Base-by-base conservation (phyloP, 2,113 vertebrate species). In the Rutilus rutilus region DNA sequence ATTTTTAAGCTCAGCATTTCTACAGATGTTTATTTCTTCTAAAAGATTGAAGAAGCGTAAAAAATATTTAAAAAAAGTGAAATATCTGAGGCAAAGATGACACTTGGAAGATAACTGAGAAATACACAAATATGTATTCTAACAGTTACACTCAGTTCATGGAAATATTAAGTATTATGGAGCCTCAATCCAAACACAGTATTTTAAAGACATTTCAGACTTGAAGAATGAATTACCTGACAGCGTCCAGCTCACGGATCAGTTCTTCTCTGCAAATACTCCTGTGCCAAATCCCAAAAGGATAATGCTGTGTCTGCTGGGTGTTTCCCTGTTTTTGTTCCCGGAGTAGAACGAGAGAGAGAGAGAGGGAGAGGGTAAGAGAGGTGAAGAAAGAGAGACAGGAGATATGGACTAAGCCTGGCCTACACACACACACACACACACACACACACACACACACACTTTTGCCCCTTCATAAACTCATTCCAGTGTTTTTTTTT, bases 341-440 rank as follows among this genome's bases (percentile, higher is more conserved):
- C 39, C 5, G n/a, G 25, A 33, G 54, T 0, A 25, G 39, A 75
- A 33, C 8, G 17, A 74, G 25, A 64, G 25, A 27, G 6, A 47
- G 11, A 62, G 27, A 23, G 12, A 33, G 12, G 17, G 54, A 23
- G 45, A 54, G 27, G 25, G 27, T 36, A 8, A 42, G 60, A 67
- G 30, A 69, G 17, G 45, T 15, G 12, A 39, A n/a, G 17, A 73
- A 39, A n/a, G 17, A 73, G 25, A 39, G 1, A 52, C 21, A 60
- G 7, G 62, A 11, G 30, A 60, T 60, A 9, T 14, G 57, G 11
- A 85, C 91, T 83, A 92, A 90, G 91, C 94, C 91, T 93, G 93
- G 94, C 94, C 93, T 93, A 89, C 90, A 87, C 88, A 14, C 52
- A 50, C 19, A 15, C 39, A 25, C 36, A 67, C 30, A 39, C 65